phyloP scores from a whole-genome alignment of 2,888 invertebrate species.

The Campoletis raptor region DNA sequence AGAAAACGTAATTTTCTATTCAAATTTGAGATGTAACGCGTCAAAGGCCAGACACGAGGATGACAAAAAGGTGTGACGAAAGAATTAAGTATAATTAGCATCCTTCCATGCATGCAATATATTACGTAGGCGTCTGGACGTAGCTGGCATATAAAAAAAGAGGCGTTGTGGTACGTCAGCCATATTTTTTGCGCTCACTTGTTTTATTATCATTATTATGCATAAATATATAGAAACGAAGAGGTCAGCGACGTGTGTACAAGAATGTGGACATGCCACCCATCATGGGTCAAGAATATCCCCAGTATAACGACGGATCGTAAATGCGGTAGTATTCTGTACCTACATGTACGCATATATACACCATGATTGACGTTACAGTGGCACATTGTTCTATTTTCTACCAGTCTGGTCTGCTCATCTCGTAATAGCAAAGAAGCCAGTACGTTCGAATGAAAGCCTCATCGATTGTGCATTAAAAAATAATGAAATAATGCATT shows the following conservation, averaged over 20 bases:
- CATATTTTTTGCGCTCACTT: conserved; percentile 35
- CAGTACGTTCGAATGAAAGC: background rate
- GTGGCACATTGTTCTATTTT: conserved; percentile 38
- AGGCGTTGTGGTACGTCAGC: conserved; percentile 46
- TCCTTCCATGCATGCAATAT: conserved; percentile 29
- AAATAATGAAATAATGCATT: background rate
- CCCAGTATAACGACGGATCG: conserved; percentile 10
- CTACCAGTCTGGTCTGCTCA: conserved; percentile 4
- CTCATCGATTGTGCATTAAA: background rate
- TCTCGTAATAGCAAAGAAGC: background rate
- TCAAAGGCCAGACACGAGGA: conserved; percentile 49
- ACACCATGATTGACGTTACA: conserved; percentile 37
- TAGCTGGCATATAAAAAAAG: conserved; percentile 36
- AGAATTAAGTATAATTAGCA: conserved; percentile 32
- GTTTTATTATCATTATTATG: background rate
- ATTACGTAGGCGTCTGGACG: conserved; percentile 49
- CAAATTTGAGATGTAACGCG: background rate
- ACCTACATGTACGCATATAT: conserved; percentile 21
- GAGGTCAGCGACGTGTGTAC: conserved; percentile 51
- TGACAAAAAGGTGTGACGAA: conserved; percentile 23
- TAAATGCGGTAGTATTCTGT: conserved; percentile 30
- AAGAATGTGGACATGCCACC: conserved; percentile 13
- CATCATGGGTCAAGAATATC: conserved; percentile 40
- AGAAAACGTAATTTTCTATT: background rate
- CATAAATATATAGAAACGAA: conserved; percentile 29